Percentiles rank a stretch among this genome's conserved stretches.
phyloP scores from a whole-genome alignment of 2,888 invertebrate genomes.

The Doris montereyensis region DNA sequence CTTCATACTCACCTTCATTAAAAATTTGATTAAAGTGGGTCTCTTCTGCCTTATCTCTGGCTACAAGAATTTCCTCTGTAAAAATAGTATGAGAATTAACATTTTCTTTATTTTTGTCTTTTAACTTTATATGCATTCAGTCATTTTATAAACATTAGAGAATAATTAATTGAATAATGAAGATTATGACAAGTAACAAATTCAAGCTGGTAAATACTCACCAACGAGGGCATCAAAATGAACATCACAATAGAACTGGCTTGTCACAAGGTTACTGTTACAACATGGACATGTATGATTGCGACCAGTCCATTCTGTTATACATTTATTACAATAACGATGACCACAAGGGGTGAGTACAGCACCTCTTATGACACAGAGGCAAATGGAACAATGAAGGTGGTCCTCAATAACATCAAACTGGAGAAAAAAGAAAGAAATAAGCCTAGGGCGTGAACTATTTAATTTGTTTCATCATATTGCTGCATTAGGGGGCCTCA shows the following conservation, averaged over 20 bases:
- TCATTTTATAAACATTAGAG: too few relatives aligned
- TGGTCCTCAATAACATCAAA: constrained; percentile 55
- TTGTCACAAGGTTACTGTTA: constrained; percentile 50
- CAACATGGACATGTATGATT: constrained; percentile 68
- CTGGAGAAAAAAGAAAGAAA: constrained; percentile 46
- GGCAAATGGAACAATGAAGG: constrained; percentile 67
- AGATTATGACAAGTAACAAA: too few relatives aligned
- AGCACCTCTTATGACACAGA: constrained; percentile 56
- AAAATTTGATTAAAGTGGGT: constrained; percentile 62
- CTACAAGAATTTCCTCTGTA: constrained; percentile 53
- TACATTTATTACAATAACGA: constrained; percentile 65
- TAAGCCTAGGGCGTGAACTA: too few relatives aligned
- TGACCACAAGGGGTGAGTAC: constrained; percentile 67
- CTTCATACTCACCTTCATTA: constrained; percentile 55
- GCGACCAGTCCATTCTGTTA: constrained; percentile 64
- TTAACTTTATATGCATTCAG: not conserved
- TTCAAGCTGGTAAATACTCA: constrained; percentile 39
- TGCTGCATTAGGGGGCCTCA: too few relatives aligned
- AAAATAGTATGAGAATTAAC: constrained; percentile 8
- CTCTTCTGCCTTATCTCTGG: constrained; percentile 60
- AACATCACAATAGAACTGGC: constrained; percentile 59
- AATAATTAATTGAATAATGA: too few relatives aligned
- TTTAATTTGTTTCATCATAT: too few relatives aligned
- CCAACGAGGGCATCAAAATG: constrained; percentile 66
- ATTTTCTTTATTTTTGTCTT: not conserved